Conservation (phyloP, 1,140 invertebrate species). For the Megalopta genalis region DNA sequence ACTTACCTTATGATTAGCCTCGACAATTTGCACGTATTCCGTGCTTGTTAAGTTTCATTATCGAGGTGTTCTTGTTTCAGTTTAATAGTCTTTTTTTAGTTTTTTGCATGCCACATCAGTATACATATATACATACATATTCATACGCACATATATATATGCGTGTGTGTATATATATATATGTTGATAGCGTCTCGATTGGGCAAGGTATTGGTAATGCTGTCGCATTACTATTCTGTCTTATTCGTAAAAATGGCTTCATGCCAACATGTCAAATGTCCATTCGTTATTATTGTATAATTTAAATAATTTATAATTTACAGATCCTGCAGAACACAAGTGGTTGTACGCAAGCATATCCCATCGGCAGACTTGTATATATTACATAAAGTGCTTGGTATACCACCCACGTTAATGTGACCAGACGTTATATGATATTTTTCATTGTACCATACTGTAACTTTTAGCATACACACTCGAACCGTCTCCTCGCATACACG, state of each 20-base stretch:
- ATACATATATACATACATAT: conserved; percentile 37
- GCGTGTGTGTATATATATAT: neutral
- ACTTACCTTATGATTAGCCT: conserved; percentile 72
- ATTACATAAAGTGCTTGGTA: conserved; percentile 70
- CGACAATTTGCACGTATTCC: conserved; percentile 53
- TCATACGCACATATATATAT: conserved; percentile 30
- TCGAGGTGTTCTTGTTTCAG: conserved; percentile 58
- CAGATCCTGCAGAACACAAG: conserved; percentile 72
- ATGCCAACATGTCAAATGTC: conserved; percentile 62
- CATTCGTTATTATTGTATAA: conserved; percentile 68
- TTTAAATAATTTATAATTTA: conserved; percentile 77
- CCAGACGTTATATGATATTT: conserved; percentile 53
- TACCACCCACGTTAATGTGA: conserved; percentile 62
- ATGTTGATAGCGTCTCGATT: conserved; percentile 42
- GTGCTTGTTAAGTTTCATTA: conserved; percentile 52
- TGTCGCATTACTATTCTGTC: conserved; percentile 49
- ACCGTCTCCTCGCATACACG: conserved; percentile 44
- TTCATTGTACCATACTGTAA: conserved; percentile 57
- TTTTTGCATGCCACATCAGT: conserved; percentile 60
- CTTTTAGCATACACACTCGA: conserved; percentile 50
- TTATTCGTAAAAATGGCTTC: conserved; percentile 62
- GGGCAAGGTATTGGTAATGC: conserved; percentile 57
- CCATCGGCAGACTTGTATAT: conserved; percentile 62
- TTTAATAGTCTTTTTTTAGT: conserved; percentile 45
- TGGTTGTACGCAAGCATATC: conserved; percentile 66